phyloP scores from a whole-genome alignment of 2,888 invertebrate species.

The Pollenia griseotomentosa region DNA sequence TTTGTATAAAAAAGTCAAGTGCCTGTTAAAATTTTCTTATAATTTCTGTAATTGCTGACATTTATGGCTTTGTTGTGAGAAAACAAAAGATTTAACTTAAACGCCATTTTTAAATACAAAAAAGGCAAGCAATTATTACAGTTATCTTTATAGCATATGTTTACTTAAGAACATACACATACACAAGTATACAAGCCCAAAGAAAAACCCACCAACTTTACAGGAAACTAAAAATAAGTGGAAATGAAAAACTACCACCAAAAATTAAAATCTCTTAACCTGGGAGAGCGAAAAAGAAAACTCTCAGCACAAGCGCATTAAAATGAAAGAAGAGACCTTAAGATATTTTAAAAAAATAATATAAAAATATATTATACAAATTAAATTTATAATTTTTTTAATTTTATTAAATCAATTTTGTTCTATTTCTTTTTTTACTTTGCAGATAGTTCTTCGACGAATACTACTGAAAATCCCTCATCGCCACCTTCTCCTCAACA shows the following conservation, averaged over 20 bases:
- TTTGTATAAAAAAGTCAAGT: constrained; percentile 67
- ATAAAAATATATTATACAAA: neutral
- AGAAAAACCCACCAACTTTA: constrained; percentile 56
- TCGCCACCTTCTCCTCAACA: constrained; percentile 87
- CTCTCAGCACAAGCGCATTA: constrained; percentile 46
- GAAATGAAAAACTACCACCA: constrained; percentile 55
- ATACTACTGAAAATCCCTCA: constrained; percentile 88
- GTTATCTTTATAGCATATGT: constrained; percentile 54
- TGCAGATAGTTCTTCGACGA: constrained; percentile 90
- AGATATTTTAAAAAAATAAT: neutral
- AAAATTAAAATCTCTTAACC: constrained; percentile 12
- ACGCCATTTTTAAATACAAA: constrained; percentile 73
- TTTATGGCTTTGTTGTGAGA: constrained; percentile 61
- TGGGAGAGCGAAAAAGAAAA: neutral
- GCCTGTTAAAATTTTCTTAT: constrained; percentile 67
- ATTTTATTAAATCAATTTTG: constrained; percentile 48
- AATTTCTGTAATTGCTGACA: constrained; percentile 68
- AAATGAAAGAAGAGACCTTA: neutral
- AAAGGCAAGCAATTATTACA: constrained; percentile 59
- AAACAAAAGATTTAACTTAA: constrained; percentile 71
- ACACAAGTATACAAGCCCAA: constrained; percentile 9
- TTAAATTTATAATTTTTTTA: neutral
- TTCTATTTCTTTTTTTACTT: constrained; percentile 77
- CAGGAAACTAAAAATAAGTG: constrained; percentile 36
- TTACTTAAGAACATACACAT: constrained; percentile 10